These are phyloP conservation scores for Drosophila infuscata DNA, from an alignment of 2,888 invertebrate species.

Conservation along the genomic window DNA sequence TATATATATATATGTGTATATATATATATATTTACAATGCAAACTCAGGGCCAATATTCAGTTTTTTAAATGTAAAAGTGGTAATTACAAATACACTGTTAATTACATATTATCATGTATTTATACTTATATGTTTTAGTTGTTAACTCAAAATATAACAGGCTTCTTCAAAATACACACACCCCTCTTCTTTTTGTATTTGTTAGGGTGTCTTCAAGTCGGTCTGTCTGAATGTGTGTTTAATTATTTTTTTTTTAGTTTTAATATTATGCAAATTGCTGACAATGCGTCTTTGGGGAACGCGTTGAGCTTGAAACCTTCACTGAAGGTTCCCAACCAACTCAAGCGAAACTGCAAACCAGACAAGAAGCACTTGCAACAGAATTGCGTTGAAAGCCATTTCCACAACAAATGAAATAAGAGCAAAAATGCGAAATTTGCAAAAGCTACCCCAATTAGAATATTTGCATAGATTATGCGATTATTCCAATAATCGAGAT, in stretches of 20 bases:
- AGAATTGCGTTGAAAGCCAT: slow-evolving; percentile 24
- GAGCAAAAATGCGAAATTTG: not conserved
- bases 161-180: not conserved
- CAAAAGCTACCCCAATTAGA: not conserved
- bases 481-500: not conserved
- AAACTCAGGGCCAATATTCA: slow-evolving; percentile 27
- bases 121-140: not conserved
- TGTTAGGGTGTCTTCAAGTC: not conserved
- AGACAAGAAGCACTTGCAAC: slow-evolving; percentile 15
- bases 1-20: not conserved
- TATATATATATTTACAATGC: slow-evolving; percentile 9
- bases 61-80: not conserved
- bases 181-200: not conserved
- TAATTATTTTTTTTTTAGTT: not conserved
- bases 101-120: not conserved
- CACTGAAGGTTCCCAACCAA: slow-evolving; percentile 22
- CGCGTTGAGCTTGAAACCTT: slow-evolving; percentile 24
- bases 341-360: slow-evolving; percentile 21
- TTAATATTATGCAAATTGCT: slow-evolving; percentile 17
- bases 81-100: not conserved
- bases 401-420: slow-evolving; percentile 23
- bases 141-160: not conserved
- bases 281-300: slow-evolving; percentile 15
- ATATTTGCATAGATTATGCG: not conserved
- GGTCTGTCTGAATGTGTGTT: not conserved